Evolutionary conservation across 2,888 invertebrate species (phyloP).

Genomic region (Exephanes ischioxanthus): DNA sequence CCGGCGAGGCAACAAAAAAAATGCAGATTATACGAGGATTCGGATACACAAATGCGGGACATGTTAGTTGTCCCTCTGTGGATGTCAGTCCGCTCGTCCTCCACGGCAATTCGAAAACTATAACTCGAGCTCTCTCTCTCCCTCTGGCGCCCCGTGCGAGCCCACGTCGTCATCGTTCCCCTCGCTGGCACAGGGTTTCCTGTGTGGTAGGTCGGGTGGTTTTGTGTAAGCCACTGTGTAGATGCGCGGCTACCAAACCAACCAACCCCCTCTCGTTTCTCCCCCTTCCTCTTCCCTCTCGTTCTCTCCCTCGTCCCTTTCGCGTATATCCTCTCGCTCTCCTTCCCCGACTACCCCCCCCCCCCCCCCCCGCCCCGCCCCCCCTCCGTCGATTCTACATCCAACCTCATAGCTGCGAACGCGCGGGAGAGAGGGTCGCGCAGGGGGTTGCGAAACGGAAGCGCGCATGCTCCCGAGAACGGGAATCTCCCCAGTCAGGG

Average conservation of each 20-base stretch:
- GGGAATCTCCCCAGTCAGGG: conserved; percentile 84
- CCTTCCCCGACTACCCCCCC: conserved; percentile 45
- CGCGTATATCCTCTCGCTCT: not conserved
- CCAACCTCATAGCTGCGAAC: conserved; percentile 4
- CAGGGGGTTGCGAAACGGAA: conserved; percentile 76
- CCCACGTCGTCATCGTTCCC: conserved; percentile 1
- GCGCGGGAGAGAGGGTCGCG: conserved; percentile 45
- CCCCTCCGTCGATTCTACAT: conserved; percentile 38
- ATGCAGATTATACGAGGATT: not conserved
- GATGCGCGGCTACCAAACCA: conserved; percentile 46
- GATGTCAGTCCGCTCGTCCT: not conserved
- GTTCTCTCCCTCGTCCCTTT: not conserved
- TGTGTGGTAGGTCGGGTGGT: conserved; percentile 69
- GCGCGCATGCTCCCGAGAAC: conserved; percentile 83
- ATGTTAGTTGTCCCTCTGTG: conserved; percentile 8
- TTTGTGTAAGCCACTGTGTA: conserved; percentile 69
- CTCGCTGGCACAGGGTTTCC: conserved; percentile 36
- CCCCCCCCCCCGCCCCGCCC: conserved; percentile 14
- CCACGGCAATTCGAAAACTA: conserved; percentile 50
- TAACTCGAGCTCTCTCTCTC: conserved; percentile 44
- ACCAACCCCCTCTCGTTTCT: conserved; percentile 1
- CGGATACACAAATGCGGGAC: conserved; percentile 22
- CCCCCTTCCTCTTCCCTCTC: not conserved
- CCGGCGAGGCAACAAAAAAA: not conserved
- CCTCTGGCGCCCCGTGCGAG: conserved; percentile 26